phyloP scores from a whole-genome alignment of 2,113 vertebrate genomes.

The Polyodon spathula region DNA sequence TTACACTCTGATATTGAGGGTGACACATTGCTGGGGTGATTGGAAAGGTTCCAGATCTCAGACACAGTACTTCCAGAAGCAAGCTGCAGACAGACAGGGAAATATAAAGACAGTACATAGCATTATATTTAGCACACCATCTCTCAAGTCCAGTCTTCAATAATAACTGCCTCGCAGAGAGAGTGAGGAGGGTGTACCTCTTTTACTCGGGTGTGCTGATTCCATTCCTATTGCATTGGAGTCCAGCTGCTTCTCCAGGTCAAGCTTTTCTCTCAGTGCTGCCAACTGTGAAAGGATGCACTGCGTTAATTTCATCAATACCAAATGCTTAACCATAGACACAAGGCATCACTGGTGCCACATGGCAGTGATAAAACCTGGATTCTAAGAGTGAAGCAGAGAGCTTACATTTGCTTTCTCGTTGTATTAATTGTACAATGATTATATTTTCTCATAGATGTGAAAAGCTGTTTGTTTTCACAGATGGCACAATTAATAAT shows the following conservation, averaged over 20 bases:
- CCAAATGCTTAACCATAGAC: not conserved
- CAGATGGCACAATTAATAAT: too few relatives aligned
- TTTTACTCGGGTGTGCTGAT: slow-evolving; percentile 32
- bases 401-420: too few relatives aligned
- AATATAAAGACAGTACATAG: not conserved
- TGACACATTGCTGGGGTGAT: too few relatives aligned
- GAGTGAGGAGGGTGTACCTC: too few relatives aligned
- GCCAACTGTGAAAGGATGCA: slow-evolving; percentile 41
- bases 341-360: not conserved
- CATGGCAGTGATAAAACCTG: too few relatives aligned
- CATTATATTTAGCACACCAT: not conserved
- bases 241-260: slow-evolving; percentile 41
- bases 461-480: too few relatives aligned
- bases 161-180: too few relatives aligned
- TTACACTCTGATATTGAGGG: too few relatives aligned
- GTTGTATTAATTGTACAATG: too few relatives aligned
- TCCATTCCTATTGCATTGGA: slow-evolving; percentile 34
- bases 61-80: slow-evolving; percentile 67
- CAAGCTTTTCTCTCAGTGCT: slow-evolving; percentile 40
- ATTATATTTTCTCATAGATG: too few relatives aligned
- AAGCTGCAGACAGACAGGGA: slow-evolving; percentile 35
- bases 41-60: too few relatives aligned
- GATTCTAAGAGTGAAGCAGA: too few relatives aligned
- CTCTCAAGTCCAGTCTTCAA: not conserved
- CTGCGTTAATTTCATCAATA: slow-evolving; percentile 11